Conservation (phyloP, 2,797 vertebrate genomes). For the Syngnathus rostellatus region DNA sequence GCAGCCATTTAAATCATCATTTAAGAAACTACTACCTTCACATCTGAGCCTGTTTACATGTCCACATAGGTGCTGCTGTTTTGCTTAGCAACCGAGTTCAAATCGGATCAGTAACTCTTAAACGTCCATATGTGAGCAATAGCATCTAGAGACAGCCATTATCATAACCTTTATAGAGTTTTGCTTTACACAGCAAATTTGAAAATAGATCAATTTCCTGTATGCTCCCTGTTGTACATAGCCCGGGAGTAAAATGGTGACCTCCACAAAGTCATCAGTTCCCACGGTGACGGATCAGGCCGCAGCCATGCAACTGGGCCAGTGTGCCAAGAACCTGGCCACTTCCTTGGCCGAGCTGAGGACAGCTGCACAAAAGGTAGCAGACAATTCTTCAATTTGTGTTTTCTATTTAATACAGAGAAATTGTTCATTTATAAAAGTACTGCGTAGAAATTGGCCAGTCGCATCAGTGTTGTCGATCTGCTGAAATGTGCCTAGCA, state of each 20-base stretch:
- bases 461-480: neutral
- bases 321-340: constrained; percentile 95
- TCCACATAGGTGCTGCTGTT: neutral
- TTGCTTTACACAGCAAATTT: neutral
- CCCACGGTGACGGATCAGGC: constrained; percentile 94
- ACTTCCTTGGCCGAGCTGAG: constrained; percentile 91
- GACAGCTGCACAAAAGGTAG: constrained; percentile 89
- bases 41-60: neutral
- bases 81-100: neutral
- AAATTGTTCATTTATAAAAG: neutral
- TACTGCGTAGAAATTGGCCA: neutral
- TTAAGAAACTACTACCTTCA: neutral
- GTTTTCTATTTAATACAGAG: too few relatives aligned
- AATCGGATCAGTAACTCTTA: neutral
- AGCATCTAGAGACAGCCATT: neutral
- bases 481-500: neutral
- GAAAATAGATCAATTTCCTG: neutral
- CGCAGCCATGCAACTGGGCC: constrained; percentile 94
- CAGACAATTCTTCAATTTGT: constrained; percentile 14
- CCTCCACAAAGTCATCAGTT: constrained; percentile 90
- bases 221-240: constrained; percentile 33
- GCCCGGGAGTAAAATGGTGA: constrained; percentile 97
- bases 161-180: neutral
- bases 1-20: neutral
- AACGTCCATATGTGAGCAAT: neutral